These are phyloP conservation scores for Drosophila parvula DNA, from an alignment of 1,140 invertebrate species.

Conservation along the genomic window DNA sequence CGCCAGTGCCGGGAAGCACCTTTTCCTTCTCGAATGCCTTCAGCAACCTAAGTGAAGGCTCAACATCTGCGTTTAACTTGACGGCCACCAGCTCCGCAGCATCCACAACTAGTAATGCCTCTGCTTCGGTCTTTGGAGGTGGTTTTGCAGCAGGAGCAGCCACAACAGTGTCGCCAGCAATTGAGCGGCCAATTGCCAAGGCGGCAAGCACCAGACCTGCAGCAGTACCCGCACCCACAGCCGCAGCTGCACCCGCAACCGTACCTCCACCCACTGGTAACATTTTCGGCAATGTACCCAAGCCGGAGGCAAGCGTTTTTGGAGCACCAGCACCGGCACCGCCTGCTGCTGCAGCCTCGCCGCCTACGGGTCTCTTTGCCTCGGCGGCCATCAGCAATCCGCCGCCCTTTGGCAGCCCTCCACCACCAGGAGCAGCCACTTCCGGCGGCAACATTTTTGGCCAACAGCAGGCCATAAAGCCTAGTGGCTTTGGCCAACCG, in stretches of 20 bases:
- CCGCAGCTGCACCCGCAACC: not conserved
- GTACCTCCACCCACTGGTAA: constrained; percentile 22
- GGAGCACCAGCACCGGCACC: constrained; percentile 27
- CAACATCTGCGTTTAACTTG: not conserved
- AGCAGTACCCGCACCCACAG: not conserved
- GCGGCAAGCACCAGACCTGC: not conserved
- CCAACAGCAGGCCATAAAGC: constrained; percentile 37
- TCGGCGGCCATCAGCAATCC: constrained; percentile 48
- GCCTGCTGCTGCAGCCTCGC: constrained; percentile 20
- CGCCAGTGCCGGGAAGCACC: constrained; percentile 44
- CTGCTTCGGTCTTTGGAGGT: constrained; percentile 54
- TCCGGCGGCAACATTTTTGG: constrained; percentile 63
- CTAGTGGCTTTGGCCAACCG: constrained; percentile 49
- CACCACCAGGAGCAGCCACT: constrained; percentile 14
- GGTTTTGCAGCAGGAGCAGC: constrained; percentile 34
- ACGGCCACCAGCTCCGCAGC: constrained; percentile 24
- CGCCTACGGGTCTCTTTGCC: constrained; percentile 68
- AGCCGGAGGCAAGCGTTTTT: constrained; percentile 74
- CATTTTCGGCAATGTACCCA: constrained; percentile 70
- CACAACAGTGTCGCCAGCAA: constrained; percentile 9
- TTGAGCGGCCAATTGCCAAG: constrained; percentile 2
- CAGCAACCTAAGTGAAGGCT: constrained; percentile 44
- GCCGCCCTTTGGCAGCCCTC: constrained; percentile 53
- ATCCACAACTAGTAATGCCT: constrained; percentile 20
- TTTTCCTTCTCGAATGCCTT: constrained; percentile 71